Percentiles rank a stretch among this genome's conserved stretches.
phyloP scores from a whole-genome alignment of 2,113 vertebrate species.

The Ariopsis seemanni region DNA sequence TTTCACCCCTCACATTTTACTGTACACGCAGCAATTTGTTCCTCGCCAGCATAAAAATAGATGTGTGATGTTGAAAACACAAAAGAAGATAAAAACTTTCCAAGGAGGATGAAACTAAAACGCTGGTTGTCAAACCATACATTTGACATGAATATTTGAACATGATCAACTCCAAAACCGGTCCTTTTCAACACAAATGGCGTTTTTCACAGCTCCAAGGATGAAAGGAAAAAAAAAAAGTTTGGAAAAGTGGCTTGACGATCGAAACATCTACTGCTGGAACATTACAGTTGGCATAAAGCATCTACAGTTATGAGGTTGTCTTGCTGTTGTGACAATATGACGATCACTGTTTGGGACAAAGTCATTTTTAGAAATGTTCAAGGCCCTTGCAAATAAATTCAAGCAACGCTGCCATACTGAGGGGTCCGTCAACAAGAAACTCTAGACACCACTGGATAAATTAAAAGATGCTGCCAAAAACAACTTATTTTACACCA shows the following conservation, averaged over 20 bases:
- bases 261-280: background rate
- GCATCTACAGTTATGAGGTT: background rate
- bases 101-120: background rate
- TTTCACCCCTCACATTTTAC: constrained; percentile 9
- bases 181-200: background rate
- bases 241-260: background rate
- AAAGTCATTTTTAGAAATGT: background rate
- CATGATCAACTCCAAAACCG: background rate
- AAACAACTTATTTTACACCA: background rate
- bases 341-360: background rate
- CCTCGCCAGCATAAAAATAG: background rate
- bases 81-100: background rate
- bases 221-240: background rate
- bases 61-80: background rate
- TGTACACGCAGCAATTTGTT: background rate
- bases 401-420: background rate
- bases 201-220: background rate
- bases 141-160: background rate
- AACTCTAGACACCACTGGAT: background rate
- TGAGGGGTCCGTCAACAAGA: background rate
- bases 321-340: background rate
- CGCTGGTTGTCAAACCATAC: background rate
- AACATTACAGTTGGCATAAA: background rate
- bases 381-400: background rate
- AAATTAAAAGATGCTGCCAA: background rate